Evolutionary conservation across 2,797 vertebrate species (phyloP), one percentile per base, ranked within the genome.

Genomic region (Crax fasciolata): DNA sequence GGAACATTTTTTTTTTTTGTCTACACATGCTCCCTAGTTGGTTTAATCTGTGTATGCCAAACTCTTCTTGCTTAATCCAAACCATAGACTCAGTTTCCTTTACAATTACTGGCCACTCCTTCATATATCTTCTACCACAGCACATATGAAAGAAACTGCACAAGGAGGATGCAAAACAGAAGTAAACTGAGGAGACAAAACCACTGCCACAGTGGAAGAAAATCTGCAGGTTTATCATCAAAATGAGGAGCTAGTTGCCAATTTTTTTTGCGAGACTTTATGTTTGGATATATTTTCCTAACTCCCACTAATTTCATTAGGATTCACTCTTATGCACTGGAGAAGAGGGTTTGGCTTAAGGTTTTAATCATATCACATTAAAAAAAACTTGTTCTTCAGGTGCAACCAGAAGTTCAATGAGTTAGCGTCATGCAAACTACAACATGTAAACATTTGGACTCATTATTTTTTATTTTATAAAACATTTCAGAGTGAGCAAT

Each of bases 381-480:
- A 75, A 86, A 92, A 92, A 96, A 92, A 58, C 94, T 73, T 84
- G 95, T 76, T 91, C 51, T 92, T 91, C 94, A 94, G 84, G 95
- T 94, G 41, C 76, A 94, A 58, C 87, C 87, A 89, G 92, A 80
- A 87, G 66, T 87, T 92, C 57, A 90, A 62, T 6, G 14, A 89
- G 46, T 62, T 72, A 78, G 17, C 14, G 8, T 91, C 79, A 93
- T 83, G 61, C 66, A 94, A 94, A 91, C 81, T 66, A 52, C 54
- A 76, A 51, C 72, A 92, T 86, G 48, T 86, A 95, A 96, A 95
- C 95, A 94, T 93, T 95, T 90, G 25, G 25, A 51, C 38, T 83
- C 17, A 6, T 72, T 91, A 58, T 10, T 62, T 85, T 73, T 88
- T 57, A 16, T 79, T 89, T 79, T 59, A 54, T 68, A 86, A 95